Evolutionary conservation across 2,113 vertebrate species (phyloP).

Genomic region (Pogona vitticeps): DNA sequence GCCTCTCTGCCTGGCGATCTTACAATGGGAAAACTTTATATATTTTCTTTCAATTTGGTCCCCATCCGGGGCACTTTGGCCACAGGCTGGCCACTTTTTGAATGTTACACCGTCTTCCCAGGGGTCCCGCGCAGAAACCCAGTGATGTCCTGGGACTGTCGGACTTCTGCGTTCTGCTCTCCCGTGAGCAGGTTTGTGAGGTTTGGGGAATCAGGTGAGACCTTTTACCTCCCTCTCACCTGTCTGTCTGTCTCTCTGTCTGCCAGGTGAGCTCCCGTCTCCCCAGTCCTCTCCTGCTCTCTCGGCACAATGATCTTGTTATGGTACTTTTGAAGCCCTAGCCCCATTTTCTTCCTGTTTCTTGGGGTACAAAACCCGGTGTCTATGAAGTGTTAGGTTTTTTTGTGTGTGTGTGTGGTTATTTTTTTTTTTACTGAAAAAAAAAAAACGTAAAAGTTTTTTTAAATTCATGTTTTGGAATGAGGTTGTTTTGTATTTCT

Average conservation of each 20-base stretch:
- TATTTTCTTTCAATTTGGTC: not conserved
- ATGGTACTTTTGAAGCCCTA: not conserved
- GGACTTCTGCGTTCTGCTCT: not conserved
- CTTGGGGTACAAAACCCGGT: not conserved
- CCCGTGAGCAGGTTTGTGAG: not conserved
- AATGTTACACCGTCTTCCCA: not conserved
- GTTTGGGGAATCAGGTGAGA: too few species aligned
- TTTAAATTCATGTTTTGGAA: not conserved
- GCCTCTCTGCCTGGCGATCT: not conserved
- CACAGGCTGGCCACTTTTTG: not conserved
- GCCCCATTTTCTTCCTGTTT: not conserved
- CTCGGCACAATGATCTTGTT: not conserved
- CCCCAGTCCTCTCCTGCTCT: too few species aligned
- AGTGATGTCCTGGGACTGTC: not conserved
- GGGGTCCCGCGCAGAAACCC: not conserved
- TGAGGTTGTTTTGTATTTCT: not conserved
- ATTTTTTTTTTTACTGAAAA: not conserved
- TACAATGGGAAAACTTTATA: not conserved
- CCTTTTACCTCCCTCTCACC: not conserved
- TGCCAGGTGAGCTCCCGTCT: too few species aligned
- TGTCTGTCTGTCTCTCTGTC: not conserved
- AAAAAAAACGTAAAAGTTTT: not conserved
- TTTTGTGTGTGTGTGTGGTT: not conserved
- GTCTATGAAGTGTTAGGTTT: slow-evolving; percentile 17
- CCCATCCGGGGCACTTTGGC: not conserved